phyloP scores from a whole-genome alignment of 2,113 vertebrate species.

The Sturnira hondurensis region DNA sequence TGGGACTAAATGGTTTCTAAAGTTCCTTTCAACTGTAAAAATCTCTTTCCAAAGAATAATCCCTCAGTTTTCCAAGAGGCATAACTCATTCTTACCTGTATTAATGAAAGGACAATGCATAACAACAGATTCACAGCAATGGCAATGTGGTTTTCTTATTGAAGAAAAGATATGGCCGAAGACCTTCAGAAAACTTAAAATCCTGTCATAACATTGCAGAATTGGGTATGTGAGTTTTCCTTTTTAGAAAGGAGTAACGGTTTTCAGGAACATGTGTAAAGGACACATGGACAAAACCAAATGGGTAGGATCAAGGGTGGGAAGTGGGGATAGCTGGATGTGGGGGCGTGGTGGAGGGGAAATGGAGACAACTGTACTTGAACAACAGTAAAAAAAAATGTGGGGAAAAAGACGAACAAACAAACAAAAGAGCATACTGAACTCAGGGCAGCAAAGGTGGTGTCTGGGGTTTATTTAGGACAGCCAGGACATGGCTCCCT shows the following conservation, averaged over 20 bases:
- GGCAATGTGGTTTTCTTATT: not conserved
- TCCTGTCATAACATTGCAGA: not conserved
- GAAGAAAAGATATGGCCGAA: not conserved
- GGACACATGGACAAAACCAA: no score
- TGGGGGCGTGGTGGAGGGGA: no score
- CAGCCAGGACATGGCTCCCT: not conserved
- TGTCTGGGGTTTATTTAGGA: constrained; percentile 5
- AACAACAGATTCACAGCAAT: not conserved
- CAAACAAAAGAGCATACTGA: not conserved
- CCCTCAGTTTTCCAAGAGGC: not conserved
- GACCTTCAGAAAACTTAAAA: not conserved
- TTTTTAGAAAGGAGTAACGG: not conserved
- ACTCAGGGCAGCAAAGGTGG: not conserved
- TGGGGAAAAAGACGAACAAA: no score
- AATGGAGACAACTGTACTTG: no score
- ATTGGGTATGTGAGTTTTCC: not conserved
- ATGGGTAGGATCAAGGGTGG: no score
- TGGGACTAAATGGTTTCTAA: not conserved
- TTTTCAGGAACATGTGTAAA: no score
- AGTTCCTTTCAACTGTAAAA: not conserved
- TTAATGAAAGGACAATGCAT: not conserved
- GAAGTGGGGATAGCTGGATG: no score
- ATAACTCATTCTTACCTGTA: not conserved
- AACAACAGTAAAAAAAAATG: no score
- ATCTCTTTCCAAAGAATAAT: not conserved